Evolutionary conservation across 1,140 invertebrate species (phyloP).

Genomic region (Coenobita brevimanus): DNA sequence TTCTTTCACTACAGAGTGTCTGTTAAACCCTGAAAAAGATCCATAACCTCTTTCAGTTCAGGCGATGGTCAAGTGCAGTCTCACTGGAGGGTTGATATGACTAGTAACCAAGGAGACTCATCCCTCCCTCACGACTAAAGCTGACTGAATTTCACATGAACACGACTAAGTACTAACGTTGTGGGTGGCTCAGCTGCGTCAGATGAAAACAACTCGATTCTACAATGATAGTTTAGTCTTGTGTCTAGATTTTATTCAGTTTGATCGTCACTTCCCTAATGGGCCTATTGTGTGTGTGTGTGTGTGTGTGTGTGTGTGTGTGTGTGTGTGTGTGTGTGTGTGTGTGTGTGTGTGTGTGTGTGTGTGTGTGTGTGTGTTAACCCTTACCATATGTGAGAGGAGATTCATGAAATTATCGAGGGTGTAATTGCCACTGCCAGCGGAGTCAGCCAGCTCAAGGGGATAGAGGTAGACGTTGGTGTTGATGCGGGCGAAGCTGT

Average conservation of each 20-base stretch:
- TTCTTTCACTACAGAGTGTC: background rate
- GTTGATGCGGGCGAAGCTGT: constrained; percentile 38
- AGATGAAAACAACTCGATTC: too few relatives aligned
- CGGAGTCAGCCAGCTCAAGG: constrained; percentile 15
- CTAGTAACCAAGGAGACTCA: too few relatives aligned
- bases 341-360: background rate
- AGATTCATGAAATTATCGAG: constrained; percentile 57
- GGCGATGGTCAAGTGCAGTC: too few relatives aligned
- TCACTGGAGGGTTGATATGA: too few relatives aligned
- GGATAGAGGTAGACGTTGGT: constrained; percentile 61
- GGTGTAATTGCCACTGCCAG: constrained; percentile 33
- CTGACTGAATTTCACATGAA: too few relatives aligned
- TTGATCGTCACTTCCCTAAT: too few relatives aligned
- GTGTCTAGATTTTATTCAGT: too few relatives aligned
- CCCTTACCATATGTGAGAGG: constrained; percentile 37
- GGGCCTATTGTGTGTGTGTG: background rate
- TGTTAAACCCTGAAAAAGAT: background rate
- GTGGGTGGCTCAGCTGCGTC: too few relatives aligned
- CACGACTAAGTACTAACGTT: too few relatives aligned
- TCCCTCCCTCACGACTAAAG: too few relatives aligned
- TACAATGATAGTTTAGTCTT: too few relatives aligned
- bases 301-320: background rate
- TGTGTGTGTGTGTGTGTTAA: background rate
- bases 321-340: background rate
- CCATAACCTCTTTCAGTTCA: too few relatives aligned